Base-by-base conservation (phyloP, 2,113 vertebrate genomes). In the Leptocoma aspasia region DNA sequence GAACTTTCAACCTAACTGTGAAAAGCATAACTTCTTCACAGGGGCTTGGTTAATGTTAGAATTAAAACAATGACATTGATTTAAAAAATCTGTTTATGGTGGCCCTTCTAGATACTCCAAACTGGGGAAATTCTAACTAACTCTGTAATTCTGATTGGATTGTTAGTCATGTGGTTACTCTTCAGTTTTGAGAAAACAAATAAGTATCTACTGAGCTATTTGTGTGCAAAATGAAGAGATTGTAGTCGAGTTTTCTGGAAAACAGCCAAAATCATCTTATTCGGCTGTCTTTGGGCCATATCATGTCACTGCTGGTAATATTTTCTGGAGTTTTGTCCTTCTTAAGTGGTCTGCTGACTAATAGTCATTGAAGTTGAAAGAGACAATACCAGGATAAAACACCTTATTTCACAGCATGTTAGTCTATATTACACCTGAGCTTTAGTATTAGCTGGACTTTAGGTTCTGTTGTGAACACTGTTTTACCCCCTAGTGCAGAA, bases 251-350 rank as follows among this genome's bases (percentile, higher is more conserved):
- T 33, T 82, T 89, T 79, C 28, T 80, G n/a, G 33, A 70, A 89
- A 37, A 26, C 26, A 44, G 18, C 22, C 19, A 21, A 35, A 76
- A 53, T 11, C 12, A n/a, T 84, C 8, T 41, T 93, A 4, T 1
- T 52, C 27, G n/a, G 21, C 68, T 91, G 9, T 86, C 65, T 17
- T 6, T 64, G 86, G 69, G 52, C 47, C 61, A 7, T 92, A 41
- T 54, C 47, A 33, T 82, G 50, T 92, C 72, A 71, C 60, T 9
- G 6, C 39, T 69, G 45, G 13, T 47, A 53, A 3, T 76, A 92
- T 61, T 96, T 39, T 9, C 60, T 57, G 26, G 64, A 86, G 31
- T 52, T 96, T 82, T 96, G 86, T 94, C 78, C 77, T 95, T 94
- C 39, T 2, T 88, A 89, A 87, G 31, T 78, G 61, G 37, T 89